Percentiles rank a stretch among this genome's conserved stretches.
phyloP scores from a whole-genome alignment of 2,888 invertebrate species.

The Panzeria rudis region DNA sequence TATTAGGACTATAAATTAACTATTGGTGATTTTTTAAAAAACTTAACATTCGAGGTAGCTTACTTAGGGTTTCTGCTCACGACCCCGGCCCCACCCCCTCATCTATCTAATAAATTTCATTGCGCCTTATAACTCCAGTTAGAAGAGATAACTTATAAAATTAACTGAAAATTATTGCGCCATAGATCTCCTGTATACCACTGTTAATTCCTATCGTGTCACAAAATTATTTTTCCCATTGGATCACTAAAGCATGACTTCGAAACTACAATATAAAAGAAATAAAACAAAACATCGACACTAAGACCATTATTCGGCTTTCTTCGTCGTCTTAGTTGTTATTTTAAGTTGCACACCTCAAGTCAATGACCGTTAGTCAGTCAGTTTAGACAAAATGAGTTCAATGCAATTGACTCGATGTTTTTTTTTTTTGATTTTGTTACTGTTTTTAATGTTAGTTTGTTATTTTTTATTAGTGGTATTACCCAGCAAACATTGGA shows the following conservation, averaged over 20 bases:
- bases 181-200: background rate
- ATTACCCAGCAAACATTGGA: background rate
- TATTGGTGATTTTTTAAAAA: too few species aligned
- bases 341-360: slow-evolving; percentile 37
- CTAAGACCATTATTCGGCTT: slow-evolving; percentile 52
- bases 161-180: background rate
- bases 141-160: background rate
- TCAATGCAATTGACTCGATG: slow-evolving; percentile 57
- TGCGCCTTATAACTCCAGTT: too few species aligned
- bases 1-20: too few species aligned
- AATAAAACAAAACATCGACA: slow-evolving; percentile 31
- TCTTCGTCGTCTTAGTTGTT: slow-evolving; percentile 27
- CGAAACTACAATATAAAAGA: slow-evolving; percentile 34
- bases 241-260: slow-evolving; percentile 60
- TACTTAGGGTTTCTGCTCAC: too few species aligned
- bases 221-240: slow-evolving; percentile 27
- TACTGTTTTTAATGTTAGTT: background rate
- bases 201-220: slow-evolving; percentile 20
- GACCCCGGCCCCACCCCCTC: too few species aligned
- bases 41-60: too few species aligned
- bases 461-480: background rate
- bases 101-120: too few species aligned
- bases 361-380: slow-evolving; percentile 68
- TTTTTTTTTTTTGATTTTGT: too few species aligned
- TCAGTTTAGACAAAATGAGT: slow-evolving; percentile 55